Percentiles rank a stretch among this genome's conserved stretches.
phyloP scores from a whole-genome alignment of 2,888 invertebrate species.

The Stenodema calcarata region DNA sequence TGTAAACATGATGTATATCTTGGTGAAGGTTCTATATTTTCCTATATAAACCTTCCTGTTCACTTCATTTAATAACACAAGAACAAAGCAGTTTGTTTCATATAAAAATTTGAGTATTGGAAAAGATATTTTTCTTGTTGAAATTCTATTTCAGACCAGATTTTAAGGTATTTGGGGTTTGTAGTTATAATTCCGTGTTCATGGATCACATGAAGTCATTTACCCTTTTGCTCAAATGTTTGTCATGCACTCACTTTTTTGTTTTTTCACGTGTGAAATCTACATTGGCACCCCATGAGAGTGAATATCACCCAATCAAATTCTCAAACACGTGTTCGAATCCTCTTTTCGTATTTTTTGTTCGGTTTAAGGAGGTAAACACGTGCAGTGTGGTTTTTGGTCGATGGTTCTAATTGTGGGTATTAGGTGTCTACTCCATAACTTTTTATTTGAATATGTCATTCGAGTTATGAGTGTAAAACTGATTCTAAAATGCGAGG shows the following conservation, averaged over 20 bases:
- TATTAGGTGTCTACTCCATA: no score
- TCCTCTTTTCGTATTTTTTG: background rate
- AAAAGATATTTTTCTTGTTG: background rate
- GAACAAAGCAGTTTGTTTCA: slow-evolving; percentile 20
- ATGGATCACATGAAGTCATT: background rate
- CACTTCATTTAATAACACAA: slow-evolving; percentile 34
- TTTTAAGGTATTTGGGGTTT: background rate
- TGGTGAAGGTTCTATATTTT: background rate
- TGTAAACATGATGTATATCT: background rate
- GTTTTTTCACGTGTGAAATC: background rate
- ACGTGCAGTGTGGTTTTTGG: no score
- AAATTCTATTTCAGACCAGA: background rate
- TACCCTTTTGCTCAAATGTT: background rate
- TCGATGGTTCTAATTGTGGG: no score
- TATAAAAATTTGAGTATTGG: slow-evolving; percentile 16
- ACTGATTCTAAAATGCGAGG: no score
- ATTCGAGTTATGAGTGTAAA: no score
- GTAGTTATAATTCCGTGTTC: background rate
- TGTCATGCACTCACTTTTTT: background rate
- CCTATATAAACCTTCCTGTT: background rate
- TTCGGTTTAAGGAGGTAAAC: no score
- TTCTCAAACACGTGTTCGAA: background rate
- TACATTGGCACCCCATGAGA: background rate
- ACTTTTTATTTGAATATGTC: no score
- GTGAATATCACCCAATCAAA: background rate